A percentile compares a stretch with the other conserved stretches of the same genome.
Evolutionary conservation across 37 sponge, comb jelly and placozoan genomes (phyloP).

Genomic region (Mnemiopsis leidyi): DNA sequence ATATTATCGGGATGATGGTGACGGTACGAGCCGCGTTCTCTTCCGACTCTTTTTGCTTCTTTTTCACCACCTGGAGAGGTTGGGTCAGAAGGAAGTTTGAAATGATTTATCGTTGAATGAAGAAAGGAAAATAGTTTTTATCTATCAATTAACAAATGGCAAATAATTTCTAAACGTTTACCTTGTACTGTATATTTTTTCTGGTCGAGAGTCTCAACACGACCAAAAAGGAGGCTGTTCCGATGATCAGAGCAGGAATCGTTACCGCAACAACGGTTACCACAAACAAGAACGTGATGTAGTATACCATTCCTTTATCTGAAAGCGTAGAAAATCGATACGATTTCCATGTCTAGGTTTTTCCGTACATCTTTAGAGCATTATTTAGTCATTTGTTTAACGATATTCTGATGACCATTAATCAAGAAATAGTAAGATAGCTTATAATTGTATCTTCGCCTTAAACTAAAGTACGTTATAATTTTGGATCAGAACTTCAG

Average conservation of each 20-base stretch:
- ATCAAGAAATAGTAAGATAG: no score
- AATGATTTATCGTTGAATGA: background rate
- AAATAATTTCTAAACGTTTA: background rate
- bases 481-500: no score
- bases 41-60: background rate
- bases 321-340: no score
- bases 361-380: no score
- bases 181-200: background rate
- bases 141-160: background rate
- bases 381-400: no score
- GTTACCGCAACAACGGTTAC: background rate
- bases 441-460: no score
- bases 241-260: background rate
- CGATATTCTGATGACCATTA: no score
- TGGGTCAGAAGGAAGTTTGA: background rate
- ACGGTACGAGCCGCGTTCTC: slow-evolving; percentile 47
- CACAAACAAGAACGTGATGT: background rate
- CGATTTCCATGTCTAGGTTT: no score
- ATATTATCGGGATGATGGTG: slow-evolving; percentile 31
- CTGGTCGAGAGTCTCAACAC: background rate
- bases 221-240: background rate
- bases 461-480: no score
- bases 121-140: no score
- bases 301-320: background rate
- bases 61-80: background rate